Base-by-base conservation (phyloP, 2,113 vertebrate genomes). In the Xyrauchen texanus region DNA sequence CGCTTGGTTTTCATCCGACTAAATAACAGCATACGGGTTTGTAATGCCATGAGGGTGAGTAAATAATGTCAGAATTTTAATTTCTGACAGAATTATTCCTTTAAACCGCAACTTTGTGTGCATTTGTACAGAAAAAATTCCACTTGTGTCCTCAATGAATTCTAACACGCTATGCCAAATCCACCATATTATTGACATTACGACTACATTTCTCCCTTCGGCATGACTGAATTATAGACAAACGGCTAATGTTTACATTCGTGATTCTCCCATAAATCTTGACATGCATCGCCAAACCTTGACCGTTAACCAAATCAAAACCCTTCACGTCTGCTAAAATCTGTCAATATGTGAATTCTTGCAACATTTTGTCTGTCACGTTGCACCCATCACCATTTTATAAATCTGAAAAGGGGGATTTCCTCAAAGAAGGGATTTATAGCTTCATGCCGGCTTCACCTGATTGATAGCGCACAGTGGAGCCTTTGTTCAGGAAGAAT, bases 391-490 rank as follows among this genome's bases (percentile, higher is more conserved):
- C 85, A 86, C 78, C 58, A 51, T 86, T 84, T 85, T 82, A 67
- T 86, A 85, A 88, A 76, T 85, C 86, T 85, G 79, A 87, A 89
- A 90, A 85, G 78, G 85, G 91, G 89, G 74, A 85, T 90, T 91
- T 91, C 90, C 88, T 51, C 80, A 84, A 84, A 87, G 88, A 87
- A 88, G 85, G 88, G 89, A 89, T 92, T 90, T 91, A 89, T 86
- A 86, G 87, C 86, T 90, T 88, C 84, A 89, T 89, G 88, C 89
- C 72, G 79, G 67, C 83, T 83, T 88, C 89, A 90, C 90, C 88
- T 93, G 92, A 91, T 92, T 91, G 88, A 93, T 92, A 86, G 88
- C 84, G 88, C 86, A 90, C 89, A 90, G 90, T 86, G 89, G 88
- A 87, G 88, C 89, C 89, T 90, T 92, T 92, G 90, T 90, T 90